A percentile compares a stretch with the other conserved stretches of the same genome.
Conservation (phyloP, 2,113 vertebrate species). For the Verasper variegatus region DNA sequence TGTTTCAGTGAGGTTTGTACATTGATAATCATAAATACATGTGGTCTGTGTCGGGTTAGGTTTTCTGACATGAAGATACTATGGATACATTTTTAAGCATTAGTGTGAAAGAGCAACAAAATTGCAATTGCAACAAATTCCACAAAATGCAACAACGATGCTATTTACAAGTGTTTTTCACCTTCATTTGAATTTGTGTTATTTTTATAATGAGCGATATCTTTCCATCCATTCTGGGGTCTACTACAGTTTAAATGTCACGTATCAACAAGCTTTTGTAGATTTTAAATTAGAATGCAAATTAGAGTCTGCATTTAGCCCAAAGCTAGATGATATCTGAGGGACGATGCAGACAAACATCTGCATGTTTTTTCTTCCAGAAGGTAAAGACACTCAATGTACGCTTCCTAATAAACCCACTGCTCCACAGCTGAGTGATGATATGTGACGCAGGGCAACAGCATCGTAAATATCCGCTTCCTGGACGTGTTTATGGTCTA, state of each 20-base stretch:
- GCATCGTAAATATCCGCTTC: conserved; percentile 13
- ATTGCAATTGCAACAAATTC: too few relatives aligned
- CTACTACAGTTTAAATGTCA: neutral
- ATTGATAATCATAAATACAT: neutral
- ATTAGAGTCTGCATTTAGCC: neutral
- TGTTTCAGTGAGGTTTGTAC: neutral
- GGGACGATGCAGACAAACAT: conserved; percentile 56
- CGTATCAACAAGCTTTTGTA: neutral
- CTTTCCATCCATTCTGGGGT: neutral
- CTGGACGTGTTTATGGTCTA: conserved; percentile 13
- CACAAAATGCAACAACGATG: too few relatives aligned
- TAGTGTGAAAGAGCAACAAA: neutral
- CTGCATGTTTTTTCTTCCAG: conserved; percentile 47
- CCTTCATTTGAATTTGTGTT: neutral
- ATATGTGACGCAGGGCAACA: conserved; percentile 3
- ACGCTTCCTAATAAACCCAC: conserved; percentile 45
- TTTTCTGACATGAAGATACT: neutral
- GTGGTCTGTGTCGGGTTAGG: neutral
- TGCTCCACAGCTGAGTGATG: conserved; percentile 14
- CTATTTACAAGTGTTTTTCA: too few relatives aligned
- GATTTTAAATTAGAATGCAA: neutral
- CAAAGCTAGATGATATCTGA: conserved; percentile 39
- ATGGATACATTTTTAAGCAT: neutral
- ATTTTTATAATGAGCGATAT: neutral
- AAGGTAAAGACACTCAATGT: conserved; percentile 48